These are phyloP conservation scores for Vimba vimba DNA, from an alignment of 2,113 vertebrate genomes.

Conservation along the genomic window DNA sequence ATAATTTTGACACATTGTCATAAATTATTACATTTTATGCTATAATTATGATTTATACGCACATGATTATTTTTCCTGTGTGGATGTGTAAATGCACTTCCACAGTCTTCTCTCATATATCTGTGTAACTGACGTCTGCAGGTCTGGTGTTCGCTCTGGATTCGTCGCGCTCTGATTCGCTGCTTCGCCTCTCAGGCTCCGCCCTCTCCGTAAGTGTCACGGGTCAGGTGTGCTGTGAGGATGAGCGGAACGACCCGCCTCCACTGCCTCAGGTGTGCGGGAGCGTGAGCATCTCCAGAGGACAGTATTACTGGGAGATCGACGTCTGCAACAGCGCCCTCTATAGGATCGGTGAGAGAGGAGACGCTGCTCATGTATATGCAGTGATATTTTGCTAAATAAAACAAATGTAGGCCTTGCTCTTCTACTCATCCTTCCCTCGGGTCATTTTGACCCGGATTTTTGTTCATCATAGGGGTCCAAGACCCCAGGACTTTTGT, in stretches of 20 bases:
- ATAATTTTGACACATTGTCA: no score
- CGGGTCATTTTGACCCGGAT: no score
- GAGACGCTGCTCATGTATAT: background rate
- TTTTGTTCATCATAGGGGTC: no score
- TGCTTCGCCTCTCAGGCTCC: conserved; percentile 66
- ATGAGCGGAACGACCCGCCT: background rate
- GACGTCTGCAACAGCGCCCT: conserved; percentile 75
- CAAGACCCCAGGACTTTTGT: no score
- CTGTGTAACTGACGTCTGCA: conserved; percentile 26
- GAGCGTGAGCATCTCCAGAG: conserved; percentile 62
- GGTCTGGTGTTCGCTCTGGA: conserved; percentile 71
- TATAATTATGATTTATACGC: no score
- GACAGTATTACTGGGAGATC: conserved; percentile 78
- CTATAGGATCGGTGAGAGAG: conserved; percentile 71
- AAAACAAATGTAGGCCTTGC: background rate
- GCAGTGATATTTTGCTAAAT: background rate
- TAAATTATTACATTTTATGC: no score
- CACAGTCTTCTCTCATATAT: no score
- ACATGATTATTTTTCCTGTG: no score
- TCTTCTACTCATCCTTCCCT: no score
- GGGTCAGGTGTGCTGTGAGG: background rate
- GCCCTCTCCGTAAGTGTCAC: conserved; percentile 61
- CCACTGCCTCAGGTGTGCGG: conserved; percentile 58
- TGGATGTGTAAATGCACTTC: no score
- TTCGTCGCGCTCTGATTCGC: conserved; percentile 52